Conservation (phyloP, 2,113 vertebrate species). For the Potamarius usumacintae region DNA sequence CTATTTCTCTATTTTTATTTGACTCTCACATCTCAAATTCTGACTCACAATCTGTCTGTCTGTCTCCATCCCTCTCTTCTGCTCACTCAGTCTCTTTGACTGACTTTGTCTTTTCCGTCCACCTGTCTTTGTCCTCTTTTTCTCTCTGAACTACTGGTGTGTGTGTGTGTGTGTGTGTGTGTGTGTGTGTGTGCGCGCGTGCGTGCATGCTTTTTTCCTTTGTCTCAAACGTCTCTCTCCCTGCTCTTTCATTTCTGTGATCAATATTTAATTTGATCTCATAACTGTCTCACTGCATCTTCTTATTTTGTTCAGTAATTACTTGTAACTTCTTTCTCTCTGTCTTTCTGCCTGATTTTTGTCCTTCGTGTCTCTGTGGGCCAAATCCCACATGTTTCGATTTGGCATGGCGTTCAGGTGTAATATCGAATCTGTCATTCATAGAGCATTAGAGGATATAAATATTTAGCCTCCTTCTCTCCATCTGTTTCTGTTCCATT, state of each 20-base stretch:
- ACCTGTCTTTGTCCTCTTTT: background rate
- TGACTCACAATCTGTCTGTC: background rate
- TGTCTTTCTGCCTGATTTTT: slow-evolving; percentile 55
- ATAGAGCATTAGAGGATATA: slow-evolving; percentile 71
- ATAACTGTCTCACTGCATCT: slow-evolving; percentile 28
- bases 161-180: background rate
- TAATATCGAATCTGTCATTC: slow-evolving; percentile 70
- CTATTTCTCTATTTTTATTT: background rate
- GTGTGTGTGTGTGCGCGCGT: background rate
- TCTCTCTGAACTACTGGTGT: background rate
- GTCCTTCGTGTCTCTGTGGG: background rate
- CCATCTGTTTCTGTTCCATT: slow-evolving; percentile 59
- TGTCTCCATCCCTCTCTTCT: background rate
- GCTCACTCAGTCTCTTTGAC: background rate
- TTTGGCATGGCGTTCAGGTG: slow-evolving; percentile 64
- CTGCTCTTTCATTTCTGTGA: slow-evolving; percentile 3
- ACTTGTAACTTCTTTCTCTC: slow-evolving; percentile 54
- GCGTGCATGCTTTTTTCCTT: background rate
- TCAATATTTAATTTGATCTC: slow-evolving; percentile 39
- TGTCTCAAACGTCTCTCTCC: background rate
- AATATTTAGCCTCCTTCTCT: slow-evolving; percentile 71
- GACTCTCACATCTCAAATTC: background rate
- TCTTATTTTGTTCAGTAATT: slow-evolving; percentile 48
- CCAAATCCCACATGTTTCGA: slow-evolving; percentile 61
- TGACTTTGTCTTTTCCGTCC: background rate